Percentiles rank a stretch among this genome's conserved stretches.
phyloP scores from a whole-genome alignment of 1,140 invertebrate genomes.

The Pentalonia nigronervosa region DNA sequence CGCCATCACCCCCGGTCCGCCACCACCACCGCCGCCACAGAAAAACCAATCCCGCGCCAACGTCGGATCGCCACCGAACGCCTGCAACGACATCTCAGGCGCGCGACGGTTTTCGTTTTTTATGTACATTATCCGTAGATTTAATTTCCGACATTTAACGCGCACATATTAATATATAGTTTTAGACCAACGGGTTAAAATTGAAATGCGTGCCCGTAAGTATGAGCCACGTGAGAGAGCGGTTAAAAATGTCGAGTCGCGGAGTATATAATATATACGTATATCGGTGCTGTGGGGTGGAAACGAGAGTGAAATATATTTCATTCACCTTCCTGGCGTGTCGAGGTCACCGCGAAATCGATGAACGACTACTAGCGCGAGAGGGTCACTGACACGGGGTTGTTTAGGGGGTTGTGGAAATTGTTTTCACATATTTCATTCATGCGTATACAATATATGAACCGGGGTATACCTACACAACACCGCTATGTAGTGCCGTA shows the following conservation, averaged over 20 bases:
- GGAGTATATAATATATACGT: neutral
- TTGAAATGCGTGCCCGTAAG: neutral
- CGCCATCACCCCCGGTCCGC: neutral
- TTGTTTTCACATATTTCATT: conserved; percentile 23
- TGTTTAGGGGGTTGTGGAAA: neutral
- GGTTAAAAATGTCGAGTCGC: neutral
- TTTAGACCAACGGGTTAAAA: neutral
- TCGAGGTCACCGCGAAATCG: neutral
- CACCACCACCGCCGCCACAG: neutral
- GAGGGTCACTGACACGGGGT: neutral
- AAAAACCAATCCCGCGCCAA: neutral
- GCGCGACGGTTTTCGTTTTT: neutral
- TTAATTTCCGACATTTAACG: neutral
- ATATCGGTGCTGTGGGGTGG: neutral
- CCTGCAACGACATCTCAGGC: neutral
- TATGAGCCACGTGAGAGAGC: neutral
- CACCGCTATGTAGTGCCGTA: neutral
- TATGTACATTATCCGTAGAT: neutral
- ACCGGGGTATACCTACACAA: neutral
- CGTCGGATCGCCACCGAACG: neutral
- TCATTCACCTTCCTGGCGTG: neutral
- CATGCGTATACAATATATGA: neutral
- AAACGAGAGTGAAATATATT: conserved; percentile 3
- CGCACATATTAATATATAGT: neutral
- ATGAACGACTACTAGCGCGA: conserved; percentile 16